Evolutionary conservation across 2,888 invertebrate genomes (phyloP), one percentile per base, ranked within the genome.

Genomic region (Bellardia pandia): DNA sequence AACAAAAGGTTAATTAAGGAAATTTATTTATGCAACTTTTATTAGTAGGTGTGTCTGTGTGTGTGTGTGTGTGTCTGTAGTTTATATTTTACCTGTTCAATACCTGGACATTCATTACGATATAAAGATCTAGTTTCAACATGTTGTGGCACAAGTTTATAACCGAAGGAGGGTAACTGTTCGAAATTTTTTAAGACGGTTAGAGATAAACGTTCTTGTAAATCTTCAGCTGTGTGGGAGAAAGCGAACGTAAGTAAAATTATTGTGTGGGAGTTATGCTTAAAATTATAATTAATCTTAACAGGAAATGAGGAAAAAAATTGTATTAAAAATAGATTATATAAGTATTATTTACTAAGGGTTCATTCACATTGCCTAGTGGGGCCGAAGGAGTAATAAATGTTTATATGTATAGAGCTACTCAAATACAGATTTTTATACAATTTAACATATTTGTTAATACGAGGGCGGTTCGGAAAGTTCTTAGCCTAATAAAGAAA

Each of bases 111-210:
- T 45, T 96, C 95, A 0, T 95, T 95, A 90, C 96, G 95, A 91
- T 95, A 97, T 14, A 99, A 94, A 0, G 96, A 95, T 78, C 99
- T 95, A 0, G 97, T 97, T 93, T 99, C 99, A 7, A 99, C 96
- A 93, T 99, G 98, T 92, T 99, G 98, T 0, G 98, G 98, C 0
- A 99, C 97, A 53, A 99, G 93, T 75, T 94, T 94, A 89, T 95
- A 96, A 0, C 98, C 98, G 89, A 97, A 96, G 76, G 96, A 93
- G 0, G 97, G 97, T 85, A 98, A 94, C 84, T 96, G 95, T 3
- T 96, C 94, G 96, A 98, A 96, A 79, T 95, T 95, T 88, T 96
- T 96, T 76, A 99, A 94, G 0, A 96, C 96, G 76, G 95, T 95
- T 79, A 98, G 93, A 64, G 98, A 97, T 85, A 98, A 94, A 33